Conservation (phyloP, 2,113 vertebrate species). For the Atractosteus spatula region DNA sequence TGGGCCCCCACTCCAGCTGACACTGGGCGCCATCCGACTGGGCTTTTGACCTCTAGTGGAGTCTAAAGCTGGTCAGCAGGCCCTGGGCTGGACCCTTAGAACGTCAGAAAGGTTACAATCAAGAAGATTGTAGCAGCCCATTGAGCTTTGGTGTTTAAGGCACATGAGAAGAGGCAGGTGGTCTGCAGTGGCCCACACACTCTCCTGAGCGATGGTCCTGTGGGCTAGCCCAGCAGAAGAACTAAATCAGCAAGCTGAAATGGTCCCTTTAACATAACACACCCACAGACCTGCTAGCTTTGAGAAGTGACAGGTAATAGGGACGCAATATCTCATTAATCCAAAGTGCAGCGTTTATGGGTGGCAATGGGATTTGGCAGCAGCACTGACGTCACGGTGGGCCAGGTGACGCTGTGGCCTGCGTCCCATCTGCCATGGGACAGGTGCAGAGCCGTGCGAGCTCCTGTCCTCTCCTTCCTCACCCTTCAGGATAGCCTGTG, state of each 20-base stretch:
- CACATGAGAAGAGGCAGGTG: no score
- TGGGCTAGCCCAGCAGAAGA: no score
- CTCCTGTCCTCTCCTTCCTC: no score
- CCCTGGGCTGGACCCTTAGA: no score
- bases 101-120: not conserved
- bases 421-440: not conserved
- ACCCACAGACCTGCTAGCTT: slow-evolving; percentile 5
- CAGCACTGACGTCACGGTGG: slow-evolving; percentile 1
- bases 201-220: no score
- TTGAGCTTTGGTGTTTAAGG: no score
- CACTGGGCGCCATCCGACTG: no score
- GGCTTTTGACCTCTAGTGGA: no score
- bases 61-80: no score
- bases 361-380: not conserved
- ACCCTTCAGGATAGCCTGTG: not conserved
- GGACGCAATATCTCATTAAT: slow-evolving; percentile 23
- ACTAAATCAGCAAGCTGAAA: no score
- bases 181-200: no score
- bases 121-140: not conserved
- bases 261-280: slow-evolving; percentile 10
- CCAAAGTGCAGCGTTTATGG: not conserved
- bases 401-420: not conserved
- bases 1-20: no score
- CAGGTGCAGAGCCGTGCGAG: slow-evolving; percentile 1
- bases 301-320: not conserved